Percentiles rank a stretch among this genome's conserved stretches.
phyloP scores from a whole-genome alignment of 2,113 vertebrate species.

The Phoenicopterus ruber region DNA sequence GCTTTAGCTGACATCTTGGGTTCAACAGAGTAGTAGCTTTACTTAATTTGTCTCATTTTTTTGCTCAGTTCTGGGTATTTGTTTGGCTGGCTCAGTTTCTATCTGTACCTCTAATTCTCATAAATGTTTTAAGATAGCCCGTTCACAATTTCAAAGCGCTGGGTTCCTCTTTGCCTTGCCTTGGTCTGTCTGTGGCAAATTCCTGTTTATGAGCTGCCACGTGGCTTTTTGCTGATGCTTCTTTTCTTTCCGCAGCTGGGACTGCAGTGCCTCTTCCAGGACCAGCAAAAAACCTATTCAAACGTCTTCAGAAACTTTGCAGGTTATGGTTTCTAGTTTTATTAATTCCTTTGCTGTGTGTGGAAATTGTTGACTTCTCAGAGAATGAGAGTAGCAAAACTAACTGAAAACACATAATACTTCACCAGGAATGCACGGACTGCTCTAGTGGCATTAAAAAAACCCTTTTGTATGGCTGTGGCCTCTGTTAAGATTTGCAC shows the following conservation, averaged over 20 bases:
- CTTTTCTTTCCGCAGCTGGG: not conserved
- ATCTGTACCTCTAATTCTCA: not conserved
- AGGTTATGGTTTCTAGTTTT: not conserved
- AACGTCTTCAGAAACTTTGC: not conserved
- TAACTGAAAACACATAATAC: not conserved
- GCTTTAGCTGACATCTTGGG: not conserved
- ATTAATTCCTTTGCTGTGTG: not conserved
- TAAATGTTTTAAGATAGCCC: not conserved
- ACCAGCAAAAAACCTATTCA: not conserved
- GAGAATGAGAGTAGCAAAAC: not conserved
- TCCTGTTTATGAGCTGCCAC: not conserved
- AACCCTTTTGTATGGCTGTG: not conserved
- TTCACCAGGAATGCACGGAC: not conserved
- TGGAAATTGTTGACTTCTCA: not conserved
- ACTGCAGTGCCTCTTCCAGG: not conserved
- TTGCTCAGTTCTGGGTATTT: not conserved
- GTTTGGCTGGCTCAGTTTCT: not conserved
- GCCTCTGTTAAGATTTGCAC: not conserved
- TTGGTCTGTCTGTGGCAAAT: not conserved
- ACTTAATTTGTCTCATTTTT: not conserved
- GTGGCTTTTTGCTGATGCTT: not conserved
- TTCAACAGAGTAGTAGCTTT: not conserved
- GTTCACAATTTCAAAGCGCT: not conserved
- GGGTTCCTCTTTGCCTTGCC: not conserved
- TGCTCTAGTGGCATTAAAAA: not conserved